phyloP scores from a whole-genome alignment of 2,113 vertebrate genomes.

The Cromileptes altivelis region DNA sequence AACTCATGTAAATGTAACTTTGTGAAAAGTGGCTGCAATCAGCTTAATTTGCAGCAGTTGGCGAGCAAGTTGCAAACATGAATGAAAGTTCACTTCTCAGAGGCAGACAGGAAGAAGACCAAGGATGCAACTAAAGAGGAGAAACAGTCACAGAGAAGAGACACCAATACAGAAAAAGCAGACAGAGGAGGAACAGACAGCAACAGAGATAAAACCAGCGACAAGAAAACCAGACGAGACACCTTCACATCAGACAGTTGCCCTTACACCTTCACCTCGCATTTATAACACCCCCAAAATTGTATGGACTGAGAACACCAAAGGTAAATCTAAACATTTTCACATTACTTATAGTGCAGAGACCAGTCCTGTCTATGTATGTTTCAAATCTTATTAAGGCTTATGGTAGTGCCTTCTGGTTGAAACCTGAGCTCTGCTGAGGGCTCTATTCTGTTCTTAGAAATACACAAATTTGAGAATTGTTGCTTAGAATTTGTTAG shows the following conservation, averaged over 20 bases:
- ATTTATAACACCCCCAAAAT: neutral
- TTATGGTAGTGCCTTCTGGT: neutral
- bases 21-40: neutral
- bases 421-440: too few species aligned
- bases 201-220: neutral
- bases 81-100: constrained; percentile 1
- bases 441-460: too few species aligned
- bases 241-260: neutral
- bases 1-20: neutral
- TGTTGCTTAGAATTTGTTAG: too few species aligned
- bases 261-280: neutral
- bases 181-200: neutral
- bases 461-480: too few species aligned
- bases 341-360: neutral
- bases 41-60: constrained; percentile 9
- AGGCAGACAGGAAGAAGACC: neutral
- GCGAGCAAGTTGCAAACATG: neutral
- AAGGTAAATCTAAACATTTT: neutral
- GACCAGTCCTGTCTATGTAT: neutral
- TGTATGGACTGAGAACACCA: neutral
- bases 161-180: neutral
- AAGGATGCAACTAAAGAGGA: neutral
- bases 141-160: neutral
- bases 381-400: neutral
- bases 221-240: neutral